phyloP scores from a whole-genome alignment of 2,888 invertebrate species.

The Anoplius nigerrimus region DNA sequence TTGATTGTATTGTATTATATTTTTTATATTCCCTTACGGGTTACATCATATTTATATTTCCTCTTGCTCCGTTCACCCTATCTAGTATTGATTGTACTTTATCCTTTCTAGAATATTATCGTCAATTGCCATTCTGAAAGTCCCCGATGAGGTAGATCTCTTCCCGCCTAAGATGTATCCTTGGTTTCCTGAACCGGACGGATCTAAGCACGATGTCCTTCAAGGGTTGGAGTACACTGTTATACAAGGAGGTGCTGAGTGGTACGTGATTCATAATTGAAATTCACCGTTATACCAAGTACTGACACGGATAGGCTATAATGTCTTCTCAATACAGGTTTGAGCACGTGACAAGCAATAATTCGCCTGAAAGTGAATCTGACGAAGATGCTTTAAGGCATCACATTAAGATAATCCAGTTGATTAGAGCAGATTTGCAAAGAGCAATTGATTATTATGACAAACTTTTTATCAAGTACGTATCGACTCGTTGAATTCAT shows the following conservation, averaged over 20 bases:
- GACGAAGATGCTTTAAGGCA: constrained; percentile 86
- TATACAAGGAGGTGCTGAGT: constrained; percentile 85
- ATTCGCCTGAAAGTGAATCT: constrained; percentile 78
- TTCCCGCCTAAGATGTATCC: constrained; percentile 84
- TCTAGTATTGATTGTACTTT: background rate
- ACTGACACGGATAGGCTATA: background rate
- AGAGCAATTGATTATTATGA: constrained; percentile 88
- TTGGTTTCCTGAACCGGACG: constrained; percentile 76
- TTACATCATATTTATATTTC: too few species aligned
- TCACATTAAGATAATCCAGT: constrained; percentile 88
- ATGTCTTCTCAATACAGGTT: constrained; percentile 73
- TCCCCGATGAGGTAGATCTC: constrained; percentile 80
- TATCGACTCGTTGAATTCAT: constrained; percentile 50
- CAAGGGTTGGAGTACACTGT: constrained; percentile 83
- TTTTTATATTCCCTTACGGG: too few species aligned
- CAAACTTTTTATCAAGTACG: constrained; percentile 89
- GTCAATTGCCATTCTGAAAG: constrained; percentile 79
- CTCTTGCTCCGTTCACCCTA: background rate
- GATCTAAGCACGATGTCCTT: constrained; percentile 76
- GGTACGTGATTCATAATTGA: constrained; percentile 74
- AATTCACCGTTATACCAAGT: background rate
- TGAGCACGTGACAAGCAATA: constrained; percentile 84
- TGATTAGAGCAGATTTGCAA: constrained; percentile 87
- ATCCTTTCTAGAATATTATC: constrained; percentile 79
- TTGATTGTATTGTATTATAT: too few species aligned